Conservation (phyloP, 2,888 invertebrate genomes). For the Apotomis betuletana region DNA sequence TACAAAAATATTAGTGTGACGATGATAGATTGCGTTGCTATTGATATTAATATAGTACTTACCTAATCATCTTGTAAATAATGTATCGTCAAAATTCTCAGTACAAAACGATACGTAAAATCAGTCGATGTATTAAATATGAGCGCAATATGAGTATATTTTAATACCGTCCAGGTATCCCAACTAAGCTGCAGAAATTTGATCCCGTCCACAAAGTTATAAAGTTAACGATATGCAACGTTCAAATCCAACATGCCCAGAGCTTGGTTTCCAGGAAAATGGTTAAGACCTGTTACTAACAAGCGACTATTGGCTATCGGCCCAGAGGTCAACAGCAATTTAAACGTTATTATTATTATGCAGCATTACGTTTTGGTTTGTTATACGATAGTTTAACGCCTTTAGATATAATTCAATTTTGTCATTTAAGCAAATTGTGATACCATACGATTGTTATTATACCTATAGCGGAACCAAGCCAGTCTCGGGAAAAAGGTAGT, state of each 20-base stretch:
- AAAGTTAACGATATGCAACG: slow-evolving; percentile 41
- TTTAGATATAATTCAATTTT: slow-evolving; percentile 32
- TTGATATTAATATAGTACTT: too few relatives aligned
- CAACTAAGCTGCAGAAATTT: slow-evolving; percentile 25
- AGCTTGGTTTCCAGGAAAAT: slow-evolving; percentile 37
- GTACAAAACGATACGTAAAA: too few relatives aligned
- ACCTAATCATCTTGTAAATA: too few relatives aligned
- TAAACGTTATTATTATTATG: slow-evolving; percentile 39
- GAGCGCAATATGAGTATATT: background rate
- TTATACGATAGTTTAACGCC: slow-evolving; percentile 29
- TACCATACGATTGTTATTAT: background rate
- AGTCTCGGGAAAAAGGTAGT: too few relatives aligned
- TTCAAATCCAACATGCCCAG: slow-evolving; percentile 36
- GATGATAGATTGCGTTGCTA: too few relatives aligned
- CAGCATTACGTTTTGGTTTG: slow-evolving; percentile 35
- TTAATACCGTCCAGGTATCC: slow-evolving; percentile 12
- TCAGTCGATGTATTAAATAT: background rate
- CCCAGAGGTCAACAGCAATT: slow-evolving; percentile 40
- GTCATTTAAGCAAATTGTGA: slow-evolving; percentile 27
- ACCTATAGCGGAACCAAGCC: background rate
- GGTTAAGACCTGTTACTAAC: slow-evolving; percentile 41
- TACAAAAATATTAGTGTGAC: too few relatives aligned
- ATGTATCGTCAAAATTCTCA: too few relatives aligned
- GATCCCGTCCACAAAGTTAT: slow-evolving; percentile 33
- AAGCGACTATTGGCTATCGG: slow-evolving; percentile 37